These are phyloP conservation scores for Drosophila barbarae DNA, from an alignment of 2,888 invertebrate genomes.

Conservation along the genomic window DNA sequence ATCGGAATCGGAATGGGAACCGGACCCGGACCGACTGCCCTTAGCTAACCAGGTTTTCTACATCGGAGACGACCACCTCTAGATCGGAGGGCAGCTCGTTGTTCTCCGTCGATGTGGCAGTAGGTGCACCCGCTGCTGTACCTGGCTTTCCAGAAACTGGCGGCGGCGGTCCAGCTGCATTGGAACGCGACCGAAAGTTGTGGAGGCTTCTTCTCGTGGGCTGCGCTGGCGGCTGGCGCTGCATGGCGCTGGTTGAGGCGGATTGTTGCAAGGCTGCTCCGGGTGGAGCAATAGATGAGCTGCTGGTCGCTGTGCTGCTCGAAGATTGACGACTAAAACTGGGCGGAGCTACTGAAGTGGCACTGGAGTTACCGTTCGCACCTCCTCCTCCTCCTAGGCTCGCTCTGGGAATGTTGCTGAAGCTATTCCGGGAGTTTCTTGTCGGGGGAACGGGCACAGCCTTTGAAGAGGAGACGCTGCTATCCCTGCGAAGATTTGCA, in stretches of 20 bases:
- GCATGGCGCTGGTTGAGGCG: constrained; percentile 62
- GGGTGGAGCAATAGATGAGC: constrained; percentile 46
- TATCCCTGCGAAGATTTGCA: constrained; percentile 76
- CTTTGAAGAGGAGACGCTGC: constrained; percentile 60
- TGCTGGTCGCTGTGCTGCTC: constrained; percentile 61
- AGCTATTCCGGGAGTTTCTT: constrained; percentile 73
- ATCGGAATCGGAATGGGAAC: constrained; percentile 21
- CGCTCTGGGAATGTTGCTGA: constrained; percentile 79
- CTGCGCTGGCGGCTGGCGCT: constrained; percentile 46
- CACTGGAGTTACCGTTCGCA: constrained; percentile 11
- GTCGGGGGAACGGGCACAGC: constrained; percentile 62
- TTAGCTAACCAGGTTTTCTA: constrained; percentile 80
- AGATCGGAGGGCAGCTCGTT: constrained; percentile 77
- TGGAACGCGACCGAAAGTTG: constrained; percentile 58
- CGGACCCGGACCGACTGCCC: constrained; percentile 34
- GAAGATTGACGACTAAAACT: constrained; percentile 66
- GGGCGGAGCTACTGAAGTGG: constrained; percentile 36
- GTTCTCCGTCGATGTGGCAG: constrained; percentile 46
- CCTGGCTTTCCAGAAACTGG: constrained; percentile 14
- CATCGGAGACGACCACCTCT: constrained; percentile 79
- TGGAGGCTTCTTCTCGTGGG: constrained; percentile 51
- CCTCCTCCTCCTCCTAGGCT: constrained; percentile 71
- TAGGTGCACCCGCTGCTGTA: constrained; percentile 17
- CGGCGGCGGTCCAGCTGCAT: constrained; percentile 31
- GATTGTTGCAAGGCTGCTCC: constrained; percentile 56